A percentile compares a stretch with the other conserved stretches of the same genome.
phyloP scores from a whole-genome alignment of 2,888 invertebrate genomes.

The Pandemis heparana region DNA sequence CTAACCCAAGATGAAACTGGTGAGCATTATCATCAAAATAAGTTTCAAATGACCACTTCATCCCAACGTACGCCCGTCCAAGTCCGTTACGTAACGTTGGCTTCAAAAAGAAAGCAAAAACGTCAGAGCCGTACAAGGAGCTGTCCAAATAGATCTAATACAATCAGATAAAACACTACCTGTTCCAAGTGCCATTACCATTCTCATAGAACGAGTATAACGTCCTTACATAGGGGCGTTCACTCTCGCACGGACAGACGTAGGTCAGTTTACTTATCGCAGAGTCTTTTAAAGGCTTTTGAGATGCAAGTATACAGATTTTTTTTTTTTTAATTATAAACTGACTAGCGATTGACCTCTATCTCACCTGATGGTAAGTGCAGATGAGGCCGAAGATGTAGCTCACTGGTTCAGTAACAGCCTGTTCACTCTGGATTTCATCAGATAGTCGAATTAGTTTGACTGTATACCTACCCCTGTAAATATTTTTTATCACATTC shows the following conservation, averaged over 20 bases:
- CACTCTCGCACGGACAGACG: slow-evolving; percentile 28
- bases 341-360: no score
- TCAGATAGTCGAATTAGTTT: no score
- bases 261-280: slow-evolving; percentile 30
- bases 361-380: no score
- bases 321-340: no score
- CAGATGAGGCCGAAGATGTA: no score
- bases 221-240: slow-evolving; percentile 28
- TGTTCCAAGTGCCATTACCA: slow-evolving; percentile 36
- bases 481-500: no score
- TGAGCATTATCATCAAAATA: not conserved
- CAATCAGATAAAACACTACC: slow-evolving; percentile 35
- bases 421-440: no score
- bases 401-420: not conserved
- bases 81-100: not conserved
- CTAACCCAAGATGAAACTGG: no score
- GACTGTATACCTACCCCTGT: no score
- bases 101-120: slow-evolving; percentile 26
- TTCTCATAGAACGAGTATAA: slow-evolving; percentile 27
- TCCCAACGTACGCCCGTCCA: not conserved
- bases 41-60: not conserved
- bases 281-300: not conserved
- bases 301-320: not conserved
- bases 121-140: slow-evolving; percentile 28
- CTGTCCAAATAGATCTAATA: slow-evolving; percentile 20